Conservation (phyloP, 2,797 vertebrate genomes). For the Xiphorhynchus erythropygius region DNA sequence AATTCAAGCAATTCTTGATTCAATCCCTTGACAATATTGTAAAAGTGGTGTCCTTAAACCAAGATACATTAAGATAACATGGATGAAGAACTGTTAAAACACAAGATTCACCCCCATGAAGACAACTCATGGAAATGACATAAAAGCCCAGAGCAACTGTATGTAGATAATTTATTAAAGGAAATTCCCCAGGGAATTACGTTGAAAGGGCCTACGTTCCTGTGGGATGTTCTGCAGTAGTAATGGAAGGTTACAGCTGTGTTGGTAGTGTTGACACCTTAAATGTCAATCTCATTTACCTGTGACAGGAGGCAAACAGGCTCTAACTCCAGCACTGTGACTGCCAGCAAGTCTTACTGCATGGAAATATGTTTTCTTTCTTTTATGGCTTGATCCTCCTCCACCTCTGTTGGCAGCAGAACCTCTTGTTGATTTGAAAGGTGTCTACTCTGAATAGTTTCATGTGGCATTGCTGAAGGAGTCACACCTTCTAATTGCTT, state of each 20-base stretch:
- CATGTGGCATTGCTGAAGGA: background rate
- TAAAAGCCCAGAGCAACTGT: background rate
- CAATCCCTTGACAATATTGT: background rate
- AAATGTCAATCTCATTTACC: background rate
- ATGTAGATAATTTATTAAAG: background rate
- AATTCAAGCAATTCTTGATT: background rate
- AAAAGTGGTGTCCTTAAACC: background rate
- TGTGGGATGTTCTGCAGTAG: background rate
- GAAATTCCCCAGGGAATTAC: background rate
- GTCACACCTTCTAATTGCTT: background rate
- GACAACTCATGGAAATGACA: background rate
- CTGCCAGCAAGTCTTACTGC: background rate
- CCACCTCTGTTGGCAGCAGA: background rate
- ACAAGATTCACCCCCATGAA: background rate
- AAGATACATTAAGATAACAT: background rate
- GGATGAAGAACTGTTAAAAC: background rate
- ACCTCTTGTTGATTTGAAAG: background rate
- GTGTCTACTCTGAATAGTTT: background rate
- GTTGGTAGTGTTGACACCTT: background rate
- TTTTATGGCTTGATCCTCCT: background rate
- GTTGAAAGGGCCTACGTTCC: background rate
- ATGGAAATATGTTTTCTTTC: background rate
- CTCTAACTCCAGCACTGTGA: background rate
- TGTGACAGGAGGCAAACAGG: fast-evolving
- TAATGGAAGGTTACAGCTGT: background rate